Evolutionary conservation across 2,888 invertebrate genomes (phyloP).

Genomic region (Drosophila setosimentum): DNA sequence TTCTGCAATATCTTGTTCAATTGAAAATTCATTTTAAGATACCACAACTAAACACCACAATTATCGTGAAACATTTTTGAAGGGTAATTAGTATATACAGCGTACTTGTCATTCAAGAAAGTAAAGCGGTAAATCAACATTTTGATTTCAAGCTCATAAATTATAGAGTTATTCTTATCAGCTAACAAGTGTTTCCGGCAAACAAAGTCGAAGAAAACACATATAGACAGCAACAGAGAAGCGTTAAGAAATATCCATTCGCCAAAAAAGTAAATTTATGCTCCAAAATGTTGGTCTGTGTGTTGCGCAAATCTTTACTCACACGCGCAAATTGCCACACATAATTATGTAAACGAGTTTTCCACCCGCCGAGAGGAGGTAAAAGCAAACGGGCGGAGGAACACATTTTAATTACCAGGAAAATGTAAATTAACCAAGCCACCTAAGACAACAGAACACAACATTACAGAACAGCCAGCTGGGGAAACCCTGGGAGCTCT

Average conservation of each 20-base stretch:
- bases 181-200: constrained; percentile 52
- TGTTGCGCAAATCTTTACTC: constrained; percentile 67
- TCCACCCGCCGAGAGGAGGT: background rate
- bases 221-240: constrained; percentile 15
- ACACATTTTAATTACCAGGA: constrained; percentile 79
- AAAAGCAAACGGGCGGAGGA: constrained; percentile 28
- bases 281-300: constrained; percentile 38
- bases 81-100: constrained; percentile 1
- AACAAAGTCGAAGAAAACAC: constrained; percentile 17
- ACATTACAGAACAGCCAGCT: constrained; percentile 65
- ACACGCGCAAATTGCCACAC: constrained; percentile 77
- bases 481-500: constrained; percentile 32
- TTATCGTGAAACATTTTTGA: constrained; percentile 43
- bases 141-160: constrained; percentile 21
- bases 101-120: constrained; percentile 37
- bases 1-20: background rate
- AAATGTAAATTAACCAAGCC: constrained; percentile 79
- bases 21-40: background rate
- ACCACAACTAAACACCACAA: constrained; percentile 22
- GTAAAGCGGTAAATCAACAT: constrained; percentile 19
- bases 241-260: constrained; percentile 13
- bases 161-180: constrained; percentile 43
- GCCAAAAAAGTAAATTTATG: constrained; percentile 46
- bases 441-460: constrained; percentile 72
- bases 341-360: constrained; percentile 79